A percentile compares a stretch with the other conserved stretches of the same genome.
Conservation (phyloP, 2,888 invertebrate species). For the Helicoverpa assulta region DNA sequence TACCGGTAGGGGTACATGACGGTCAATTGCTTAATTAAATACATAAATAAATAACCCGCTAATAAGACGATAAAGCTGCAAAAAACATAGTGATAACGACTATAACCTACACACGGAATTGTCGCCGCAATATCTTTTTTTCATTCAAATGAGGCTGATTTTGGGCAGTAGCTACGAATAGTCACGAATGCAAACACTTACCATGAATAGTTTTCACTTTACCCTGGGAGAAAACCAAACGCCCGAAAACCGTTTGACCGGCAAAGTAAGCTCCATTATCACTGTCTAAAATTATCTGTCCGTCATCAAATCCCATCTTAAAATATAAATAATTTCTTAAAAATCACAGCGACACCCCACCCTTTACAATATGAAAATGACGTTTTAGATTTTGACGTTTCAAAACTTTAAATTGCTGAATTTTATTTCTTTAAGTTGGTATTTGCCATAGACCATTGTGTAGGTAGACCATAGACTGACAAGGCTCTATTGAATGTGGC, state of each 20-base stretch:
- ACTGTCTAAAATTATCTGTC: constrained; percentile 76
- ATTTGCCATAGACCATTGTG: no score
- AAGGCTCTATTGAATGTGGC: no score
- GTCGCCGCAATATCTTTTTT: constrained; percentile 6
- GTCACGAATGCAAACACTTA: constrained; percentile 63
- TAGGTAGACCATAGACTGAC: no score
- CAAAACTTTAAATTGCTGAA: no score
- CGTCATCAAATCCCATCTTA: constrained; percentile 83
- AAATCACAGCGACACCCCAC: constrained; percentile 10
- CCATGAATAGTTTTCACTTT: constrained; percentile 83
- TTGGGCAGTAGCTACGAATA: constrained; percentile 15
- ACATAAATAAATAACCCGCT: background rate
- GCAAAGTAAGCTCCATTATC: constrained; percentile 78
- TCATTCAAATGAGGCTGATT: constrained; percentile 25
- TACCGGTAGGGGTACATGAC: background rate
- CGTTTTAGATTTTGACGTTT: background rate
- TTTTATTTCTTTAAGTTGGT: no score
- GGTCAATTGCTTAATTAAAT: no score
- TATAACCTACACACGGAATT: constrained; percentile 14
- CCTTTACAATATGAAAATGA: constrained; percentile 19
- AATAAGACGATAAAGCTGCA: background rate
- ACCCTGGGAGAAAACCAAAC: constrained; percentile 76
- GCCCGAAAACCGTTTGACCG: constrained; percentile 79
- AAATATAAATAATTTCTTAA: constrained; percentile 6
- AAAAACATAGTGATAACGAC: constrained; percentile 2